A percentile compares a stretch with the other conserved stretches of the same genome.
Conservation (phyloP, 1,140 invertebrate genomes). For the Euwallacea fornicatus region DNA sequence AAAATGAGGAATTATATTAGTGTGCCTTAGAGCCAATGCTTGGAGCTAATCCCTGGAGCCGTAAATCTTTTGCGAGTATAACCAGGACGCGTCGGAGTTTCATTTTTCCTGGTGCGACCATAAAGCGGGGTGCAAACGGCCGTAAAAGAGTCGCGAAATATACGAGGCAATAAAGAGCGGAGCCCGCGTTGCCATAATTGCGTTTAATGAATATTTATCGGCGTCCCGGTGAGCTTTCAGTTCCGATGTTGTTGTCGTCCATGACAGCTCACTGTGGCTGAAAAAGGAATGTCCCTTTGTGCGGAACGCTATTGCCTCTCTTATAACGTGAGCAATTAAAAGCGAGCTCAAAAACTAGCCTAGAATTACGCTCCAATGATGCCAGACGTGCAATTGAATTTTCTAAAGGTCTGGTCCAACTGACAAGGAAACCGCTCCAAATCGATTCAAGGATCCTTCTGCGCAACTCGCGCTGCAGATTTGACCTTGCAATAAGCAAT, state of each 20-base stretch:
- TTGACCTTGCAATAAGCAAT: no score
- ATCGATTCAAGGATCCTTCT: no score
- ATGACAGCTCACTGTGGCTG: constrained; percentile 2
- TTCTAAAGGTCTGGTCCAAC: no score
- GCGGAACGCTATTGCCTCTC: no score
- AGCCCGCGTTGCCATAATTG: constrained; percentile 29
- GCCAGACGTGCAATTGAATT: no score
- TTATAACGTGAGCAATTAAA: no score
- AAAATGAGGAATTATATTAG: not conserved
- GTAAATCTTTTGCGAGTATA: constrained; percentile 14
- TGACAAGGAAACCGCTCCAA: no score
- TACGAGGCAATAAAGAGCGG: constrained; percentile 33
- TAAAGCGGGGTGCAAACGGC: constrained; percentile 29
- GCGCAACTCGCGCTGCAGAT: no score
- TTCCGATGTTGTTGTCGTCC: not conserved
- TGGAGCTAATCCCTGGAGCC: constrained; percentile 8
- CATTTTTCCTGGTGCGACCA: constrained; percentile 28
- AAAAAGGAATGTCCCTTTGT: not conserved
- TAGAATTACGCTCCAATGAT: no score
- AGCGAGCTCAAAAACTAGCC: no score
- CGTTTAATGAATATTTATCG: constrained; percentile 32
- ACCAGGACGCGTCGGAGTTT: constrained; percentile 26
- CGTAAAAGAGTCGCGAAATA: constrained; percentile 32
- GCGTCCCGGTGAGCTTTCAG: constrained; percentile 5
- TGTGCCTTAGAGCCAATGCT: not conserved